phyloP scores from a whole-genome alignment of 2,888 invertebrate species.

The Atethmia centrago region DNA sequence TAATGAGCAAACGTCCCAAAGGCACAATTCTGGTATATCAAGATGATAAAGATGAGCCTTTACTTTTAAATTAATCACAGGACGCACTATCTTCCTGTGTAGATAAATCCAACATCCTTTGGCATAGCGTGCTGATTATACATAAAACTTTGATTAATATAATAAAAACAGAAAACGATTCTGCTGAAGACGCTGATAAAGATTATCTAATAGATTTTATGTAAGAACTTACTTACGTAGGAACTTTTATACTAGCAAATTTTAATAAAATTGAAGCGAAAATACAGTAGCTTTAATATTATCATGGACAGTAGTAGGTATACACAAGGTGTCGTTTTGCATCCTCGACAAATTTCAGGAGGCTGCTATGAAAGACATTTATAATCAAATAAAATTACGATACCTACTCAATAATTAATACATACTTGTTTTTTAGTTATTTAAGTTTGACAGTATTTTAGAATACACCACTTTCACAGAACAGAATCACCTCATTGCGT shows the following conservation, averaged over 20 bases:
- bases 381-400: too few species aligned
- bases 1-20: background rate
- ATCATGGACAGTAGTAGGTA: background rate
- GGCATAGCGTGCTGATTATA: background rate
- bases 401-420: too few species aligned
- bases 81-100: slow-evolving; percentile 25
- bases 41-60: slow-evolving; percentile 3
- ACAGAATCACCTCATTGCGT: too few species aligned
- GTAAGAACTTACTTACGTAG: background rate
- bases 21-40: background rate
- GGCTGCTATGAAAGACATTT: too few species aligned
- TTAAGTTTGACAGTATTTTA: too few species aligned
- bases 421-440: too few species aligned
- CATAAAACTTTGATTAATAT: slow-evolving; percentile 42
- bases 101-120: slow-evolving; percentile 22
- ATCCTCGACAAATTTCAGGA: too few species aligned
- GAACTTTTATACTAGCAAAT: too few species aligned
- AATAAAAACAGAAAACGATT: slow-evolving; percentile 24
- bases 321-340: too few species aligned
- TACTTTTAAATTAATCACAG: slow-evolving; percentile 40
- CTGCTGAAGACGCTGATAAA: background rate
- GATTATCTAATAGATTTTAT: background rate
- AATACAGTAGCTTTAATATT: background rate
- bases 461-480: too few species aligned
- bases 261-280: background rate